phyloP scores from a whole-genome alignment of 2,113 vertebrate genomes.

The Pavo muticus region DNA sequence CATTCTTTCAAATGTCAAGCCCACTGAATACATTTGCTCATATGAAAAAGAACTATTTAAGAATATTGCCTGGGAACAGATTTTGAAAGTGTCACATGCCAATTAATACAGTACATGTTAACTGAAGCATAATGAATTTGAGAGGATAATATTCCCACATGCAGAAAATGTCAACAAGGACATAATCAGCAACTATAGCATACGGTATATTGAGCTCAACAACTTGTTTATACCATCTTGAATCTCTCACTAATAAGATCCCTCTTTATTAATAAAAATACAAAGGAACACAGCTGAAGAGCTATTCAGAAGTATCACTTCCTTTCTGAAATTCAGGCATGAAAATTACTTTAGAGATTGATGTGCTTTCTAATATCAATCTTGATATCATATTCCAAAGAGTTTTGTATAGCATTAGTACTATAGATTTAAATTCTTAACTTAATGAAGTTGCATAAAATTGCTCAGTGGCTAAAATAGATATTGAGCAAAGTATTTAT shows the following conservation, averaged over 20 bases:
- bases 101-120: slow-evolving; percentile 63
- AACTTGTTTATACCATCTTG: slow-evolving; percentile 48
- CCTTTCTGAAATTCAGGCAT: neutral
- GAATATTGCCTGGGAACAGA: slow-evolving; percentile 57
- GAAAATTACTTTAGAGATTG: neutral
- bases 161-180: slow-evolving; percentile 69
- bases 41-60: slow-evolving; percentile 53
- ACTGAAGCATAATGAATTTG: slow-evolving; percentile 55
- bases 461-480: neutral
- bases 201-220: slow-evolving; percentile 53
- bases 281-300: neutral
- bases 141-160: slow-evolving; percentile 55
- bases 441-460: neutral
- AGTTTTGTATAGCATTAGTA: neutral
- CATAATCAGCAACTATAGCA: slow-evolving; percentile 52
- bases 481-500: neutral
- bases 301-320: neutral
- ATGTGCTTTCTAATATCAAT: neutral
- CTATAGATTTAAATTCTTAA: neutral
- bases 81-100: slow-evolving; percentile 62
- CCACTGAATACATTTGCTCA: neutral
- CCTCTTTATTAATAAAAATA: slow-evolving; percentile 36
- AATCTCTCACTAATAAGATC: slow-evolving; percentile 28
- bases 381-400: neutral
- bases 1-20: neutral